Percentiles rank a stretch among this genome's conserved stretches.
These are phyloP conservation scores for Myodes glareolus DNA, from an alignment of 2,113 vertebrate species.

Conservation along the genomic window DNA sequence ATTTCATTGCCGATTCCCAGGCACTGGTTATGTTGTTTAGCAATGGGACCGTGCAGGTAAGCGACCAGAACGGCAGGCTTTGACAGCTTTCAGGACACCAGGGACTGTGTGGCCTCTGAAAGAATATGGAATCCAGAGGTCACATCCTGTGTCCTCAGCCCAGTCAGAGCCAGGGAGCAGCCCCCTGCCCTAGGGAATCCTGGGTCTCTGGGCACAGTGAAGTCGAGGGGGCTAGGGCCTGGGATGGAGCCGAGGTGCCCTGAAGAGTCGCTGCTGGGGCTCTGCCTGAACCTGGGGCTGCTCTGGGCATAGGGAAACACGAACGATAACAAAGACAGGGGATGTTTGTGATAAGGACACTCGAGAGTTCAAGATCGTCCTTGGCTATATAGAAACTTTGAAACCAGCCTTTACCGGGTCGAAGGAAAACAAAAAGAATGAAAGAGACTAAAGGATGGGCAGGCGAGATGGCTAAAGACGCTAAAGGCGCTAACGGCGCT, in stretches of 20 bases:
- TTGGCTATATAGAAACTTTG: not conserved
- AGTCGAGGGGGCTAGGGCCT: not conserved
- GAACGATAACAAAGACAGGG: too few relatives aligned
- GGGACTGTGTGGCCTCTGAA: not conserved
- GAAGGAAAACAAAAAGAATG: not conserved
- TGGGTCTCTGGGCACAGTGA: not conserved
- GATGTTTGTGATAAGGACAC: not conserved
- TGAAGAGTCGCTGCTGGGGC: not conserved
- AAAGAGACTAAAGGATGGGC: not conserved
- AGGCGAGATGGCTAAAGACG: not conserved
- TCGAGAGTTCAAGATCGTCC: not conserved
- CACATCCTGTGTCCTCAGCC: not conserved
- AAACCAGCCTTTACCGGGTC: not conserved
- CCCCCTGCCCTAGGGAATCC: not conserved
- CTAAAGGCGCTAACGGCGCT: not conserved
- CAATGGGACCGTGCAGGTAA: conserved; percentile 90
- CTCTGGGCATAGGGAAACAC: not conserved
- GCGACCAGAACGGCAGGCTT: accelerated
- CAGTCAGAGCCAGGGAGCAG: not conserved
- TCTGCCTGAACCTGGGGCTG: not conserved
- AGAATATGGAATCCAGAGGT: too few relatives aligned
- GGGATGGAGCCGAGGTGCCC: not conserved
- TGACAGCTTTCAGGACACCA: not conserved
- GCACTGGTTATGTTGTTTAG: conserved; percentile 91
- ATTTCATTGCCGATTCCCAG: conserved; percentile 88